Conservation (phyloP, 2,888 invertebrate genomes). For the Oxystoma pomonae region DNA sequence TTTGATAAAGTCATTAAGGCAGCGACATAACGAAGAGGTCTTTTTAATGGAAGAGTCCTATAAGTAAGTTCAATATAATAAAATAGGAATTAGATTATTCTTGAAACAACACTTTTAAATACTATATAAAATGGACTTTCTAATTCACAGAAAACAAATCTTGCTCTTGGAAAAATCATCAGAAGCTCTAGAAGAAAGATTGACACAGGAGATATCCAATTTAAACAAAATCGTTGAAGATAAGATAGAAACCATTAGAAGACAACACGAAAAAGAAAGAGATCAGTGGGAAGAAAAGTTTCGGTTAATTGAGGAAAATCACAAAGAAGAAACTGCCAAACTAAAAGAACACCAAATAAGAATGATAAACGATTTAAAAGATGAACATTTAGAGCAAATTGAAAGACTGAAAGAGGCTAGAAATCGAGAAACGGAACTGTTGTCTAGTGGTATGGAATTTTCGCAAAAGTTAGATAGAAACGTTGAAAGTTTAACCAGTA, state of each 20-base stretch:
- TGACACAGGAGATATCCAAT: conserved; percentile 57
- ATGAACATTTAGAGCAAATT: conserved; percentile 52
- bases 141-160: conserved; percentile 60
- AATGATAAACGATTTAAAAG: conserved; percentile 52
- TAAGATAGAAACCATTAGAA: conserved; percentile 44
- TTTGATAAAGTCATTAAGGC: conserved; percentile 48
- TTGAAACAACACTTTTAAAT: no score
- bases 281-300: conserved; percentile 40
- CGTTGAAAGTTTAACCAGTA: conserved; percentile 50
- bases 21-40: conserved; percentile 58
- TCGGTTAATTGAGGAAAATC: conserved; percentile 35
- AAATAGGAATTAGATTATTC: no score
- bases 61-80: conserved; percentile 53
- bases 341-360: conserved; percentile 53
- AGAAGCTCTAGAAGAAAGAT: conserved; percentile 54
- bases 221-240: conserved; percentile 51
- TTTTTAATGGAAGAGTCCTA: conserved; percentile 61
- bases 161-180: conserved; percentile 55
- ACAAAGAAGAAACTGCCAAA: conserved; percentile 44
- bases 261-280: conserved; percentile 37
- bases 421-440: conserved; percentile 51
- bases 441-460: conserved; percentile 52
- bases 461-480: conserved; percentile 51
- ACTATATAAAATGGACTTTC: no score
- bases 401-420: conserved; percentile 58